Base-by-base conservation (phyloP, 2,888 invertebrate species). In the Aphidoletes aphidimyza region DNA sequence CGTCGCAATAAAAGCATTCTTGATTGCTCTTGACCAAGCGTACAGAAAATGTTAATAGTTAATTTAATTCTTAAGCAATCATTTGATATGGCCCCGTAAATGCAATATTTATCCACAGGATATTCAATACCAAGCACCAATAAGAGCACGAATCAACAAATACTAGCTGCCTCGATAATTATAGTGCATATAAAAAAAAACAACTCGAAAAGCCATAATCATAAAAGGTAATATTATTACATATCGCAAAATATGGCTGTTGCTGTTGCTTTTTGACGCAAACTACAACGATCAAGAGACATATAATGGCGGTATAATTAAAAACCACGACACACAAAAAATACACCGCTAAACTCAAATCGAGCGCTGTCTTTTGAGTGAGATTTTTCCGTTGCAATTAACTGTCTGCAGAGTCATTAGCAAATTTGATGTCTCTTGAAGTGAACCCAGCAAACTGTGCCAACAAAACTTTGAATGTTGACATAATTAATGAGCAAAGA, bases 381-480 rank as follows among this genome's bases (percentile, higher is more conserved):
- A 34, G 69, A 69, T 69, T 69, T 69, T 69, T 22, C 47, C 69
- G 30, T 69, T 69, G 69, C 69, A 69, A 69, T 69, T 69, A 69
- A 69, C 69, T 69, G 69, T 69, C 69, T 69, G 69, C 30, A 69
- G 69, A 30, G 69, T 81, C 81, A 81, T 81, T 81, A 81, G 81
- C 37, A 81, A 81, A 37, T 37, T 81, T 81, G 81, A 37, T 81
- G 37, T 81, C 69, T 69, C 69, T 69, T 69, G 69, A 69, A 69
- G 69, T 69, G 69, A 69, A 30, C 69, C 9, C 69, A 69, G 30
- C 30, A 30, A 69, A 69, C 2, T 69, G 30, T 2, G 69, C 17
- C 54, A 54, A 5, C 6, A 47, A 69, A 69, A 69, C 69, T 81
- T 81, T 36, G 37, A 81, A 81, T 81, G 81, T 81, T 81, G 81